A percentile compares a stretch with the other conserved stretches of the same genome.
Conservation (phyloP, 2,113 vertebrate genomes). For the Dasyprocta punctata region DNA sequence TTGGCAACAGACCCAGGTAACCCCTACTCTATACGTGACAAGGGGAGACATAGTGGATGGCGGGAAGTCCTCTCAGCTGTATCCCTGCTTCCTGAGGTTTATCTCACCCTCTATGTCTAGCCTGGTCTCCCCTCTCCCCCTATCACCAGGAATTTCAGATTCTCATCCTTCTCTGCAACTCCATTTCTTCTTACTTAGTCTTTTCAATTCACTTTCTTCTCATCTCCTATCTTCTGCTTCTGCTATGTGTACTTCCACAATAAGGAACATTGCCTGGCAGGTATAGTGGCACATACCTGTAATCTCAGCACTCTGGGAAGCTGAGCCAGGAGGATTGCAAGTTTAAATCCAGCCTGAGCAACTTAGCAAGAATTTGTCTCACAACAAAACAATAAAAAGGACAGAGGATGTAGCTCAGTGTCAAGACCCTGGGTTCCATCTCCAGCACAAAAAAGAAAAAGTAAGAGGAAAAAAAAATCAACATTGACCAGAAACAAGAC, state of each 20-base stretch:
- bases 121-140: rapidly evolving
- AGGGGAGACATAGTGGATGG: not conserved
- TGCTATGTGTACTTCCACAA: not conserved
- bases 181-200: not conserved
- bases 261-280: not conserved
- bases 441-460: not conserved
- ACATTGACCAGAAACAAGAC: not conserved
- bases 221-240: not conserved
- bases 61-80: not conserved
- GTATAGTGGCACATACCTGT: not conserved
- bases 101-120: not conserved
- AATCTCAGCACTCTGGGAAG: not conserved
- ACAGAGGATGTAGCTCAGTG: not conserved
- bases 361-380: not conserved
- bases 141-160: not conserved
- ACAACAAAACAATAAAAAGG: not conserved
- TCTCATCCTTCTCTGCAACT: not conserved
- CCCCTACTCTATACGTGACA: not conserved
- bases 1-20: not conserved
- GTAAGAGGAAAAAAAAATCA: not conserved
- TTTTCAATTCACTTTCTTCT: not conserved
- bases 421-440: not conserved
- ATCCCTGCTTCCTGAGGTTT: not conserved
- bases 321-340: not conserved
- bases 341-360: not conserved